These are phyloP conservation scores for Cheilosia scutellata DNA, from an alignment of 2,888 invertebrate genomes.

Conservation along the genomic window DNA sequence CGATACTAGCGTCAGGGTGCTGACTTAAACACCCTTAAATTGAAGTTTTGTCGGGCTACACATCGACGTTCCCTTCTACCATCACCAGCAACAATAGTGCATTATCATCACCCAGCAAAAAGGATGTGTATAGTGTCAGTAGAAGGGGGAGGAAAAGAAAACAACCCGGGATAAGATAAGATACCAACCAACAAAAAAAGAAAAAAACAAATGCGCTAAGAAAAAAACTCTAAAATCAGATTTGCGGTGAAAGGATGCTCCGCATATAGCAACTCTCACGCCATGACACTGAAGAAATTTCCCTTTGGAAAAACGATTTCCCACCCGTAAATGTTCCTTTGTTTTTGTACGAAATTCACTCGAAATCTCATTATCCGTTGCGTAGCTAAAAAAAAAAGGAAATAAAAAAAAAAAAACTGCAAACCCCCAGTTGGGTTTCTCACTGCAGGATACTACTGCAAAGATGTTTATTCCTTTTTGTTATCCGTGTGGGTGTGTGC, in stretches of 20 bases:
- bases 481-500: conserved; percentile 46
- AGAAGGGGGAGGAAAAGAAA: conserved; percentile 28
- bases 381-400: conserved; percentile 54
- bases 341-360: conserved; percentile 72
- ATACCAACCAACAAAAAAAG: not conserved
- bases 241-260: conserved; percentile 73
- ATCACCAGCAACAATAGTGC: conserved; percentile 67
- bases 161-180: conserved; percentile 44
- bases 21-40: conserved; percentile 68
- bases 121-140: not conserved
- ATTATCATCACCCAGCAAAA: conserved; percentile 54
- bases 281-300: conserved; percentile 57
- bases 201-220: not conserved
- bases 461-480: conserved; percentile 59
- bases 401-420: conserved; percentile 55
- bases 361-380: conserved; percentile 75
- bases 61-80: not conserved
- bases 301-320: conserved; percentile 68
- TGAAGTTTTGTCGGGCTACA: conserved; percentile 58
- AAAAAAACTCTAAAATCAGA: conserved; percentile 70
- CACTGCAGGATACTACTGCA: conserved; percentile 58
- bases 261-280: conserved; percentile 23
- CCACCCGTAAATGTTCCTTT: conserved; percentile 70
- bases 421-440: conserved; percentile 61
- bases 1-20: conserved; percentile 29